Conservation (phyloP, 2,888 invertebrate genomes). For the Tetranychus truncatus region DNA sequence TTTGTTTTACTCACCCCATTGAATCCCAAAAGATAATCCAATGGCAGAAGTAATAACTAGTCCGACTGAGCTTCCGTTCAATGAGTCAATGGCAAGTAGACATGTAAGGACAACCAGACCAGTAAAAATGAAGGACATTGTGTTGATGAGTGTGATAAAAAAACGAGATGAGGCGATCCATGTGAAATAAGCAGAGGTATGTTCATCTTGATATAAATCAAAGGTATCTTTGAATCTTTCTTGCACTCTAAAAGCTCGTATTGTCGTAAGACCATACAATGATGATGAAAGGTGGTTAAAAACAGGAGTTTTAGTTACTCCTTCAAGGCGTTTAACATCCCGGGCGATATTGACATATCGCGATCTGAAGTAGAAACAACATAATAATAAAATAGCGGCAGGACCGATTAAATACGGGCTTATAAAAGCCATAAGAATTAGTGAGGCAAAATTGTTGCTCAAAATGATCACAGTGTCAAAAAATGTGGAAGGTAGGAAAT, state of each 20-base stretch:
- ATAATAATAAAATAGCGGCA: slow-evolving; percentile 33
- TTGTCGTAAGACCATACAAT: slow-evolving; percentile 71
- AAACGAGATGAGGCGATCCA: slow-evolving; percentile 76
- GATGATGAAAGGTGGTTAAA: slow-evolving; percentile 78
- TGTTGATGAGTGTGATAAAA: slow-evolving; percentile 79
- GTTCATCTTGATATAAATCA: slow-evolving; percentile 42
- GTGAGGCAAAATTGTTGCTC: slow-evolving; percentile 41
- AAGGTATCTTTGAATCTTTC: slow-evolving; percentile 41
- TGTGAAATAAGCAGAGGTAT: slow-evolving; percentile 78
- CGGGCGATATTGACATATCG: slow-evolving; percentile 37
- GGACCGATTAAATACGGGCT: slow-evolving; percentile 34
- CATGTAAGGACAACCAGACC: slow-evolving; percentile 50
- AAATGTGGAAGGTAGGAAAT: slow-evolving; percentile 33
- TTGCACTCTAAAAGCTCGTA: slow-evolving; percentile 69
- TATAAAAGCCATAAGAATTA: slow-evolving; percentile 35
- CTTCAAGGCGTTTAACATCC: slow-evolving; percentile 38
- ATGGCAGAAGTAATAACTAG: slow-evolving; percentile 49
- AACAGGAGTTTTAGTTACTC: slow-evolving; percentile 64
- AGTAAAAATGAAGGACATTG: slow-evolving; percentile 69
- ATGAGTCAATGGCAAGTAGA: not conserved
- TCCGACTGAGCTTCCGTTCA: slow-evolving; percentile 46
- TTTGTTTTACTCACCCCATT: slow-evolving; percentile 36
- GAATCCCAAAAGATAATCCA: slow-evolving; percentile 37
- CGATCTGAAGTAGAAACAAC: slow-evolving; percentile 34
- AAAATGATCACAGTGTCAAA: slow-evolving; percentile 34